These are phyloP conservation scores for Phataginus tricuspis DNA, from an alignment of 2,797 vertebrate genomes.

Conservation along the genomic window DNA sequence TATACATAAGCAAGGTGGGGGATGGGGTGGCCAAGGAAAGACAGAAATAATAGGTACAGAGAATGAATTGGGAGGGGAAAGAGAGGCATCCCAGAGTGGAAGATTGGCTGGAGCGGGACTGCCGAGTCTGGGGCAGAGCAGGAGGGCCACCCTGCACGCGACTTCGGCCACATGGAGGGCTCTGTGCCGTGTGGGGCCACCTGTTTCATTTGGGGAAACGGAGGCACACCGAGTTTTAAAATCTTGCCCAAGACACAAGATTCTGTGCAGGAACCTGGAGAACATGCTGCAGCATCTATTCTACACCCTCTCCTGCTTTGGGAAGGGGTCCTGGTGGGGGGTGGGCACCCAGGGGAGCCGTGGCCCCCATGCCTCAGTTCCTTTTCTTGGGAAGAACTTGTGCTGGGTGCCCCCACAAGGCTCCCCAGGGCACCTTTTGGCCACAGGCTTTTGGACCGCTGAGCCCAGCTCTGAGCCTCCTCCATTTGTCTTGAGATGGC, in stretches of 20 bases:
- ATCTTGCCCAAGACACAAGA: neutral
- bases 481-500: accelerated
- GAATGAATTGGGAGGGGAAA: neutral
- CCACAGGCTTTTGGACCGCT: neutral
- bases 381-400: accelerated
- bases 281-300: accelerated
- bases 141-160: accelerated
- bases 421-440: neutral
- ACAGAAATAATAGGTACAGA: accelerated
- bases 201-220: accelerated
- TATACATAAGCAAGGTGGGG: accelerated
- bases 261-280: neutral
- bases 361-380: neutral
- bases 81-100: no score
- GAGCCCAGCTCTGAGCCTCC: neutral
- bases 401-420: accelerated
- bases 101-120: no score
- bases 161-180: accelerated
- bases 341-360: neutral
- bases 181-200: neutral
- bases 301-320: neutral
- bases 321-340: neutral
- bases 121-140: accelerated
- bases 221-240: neutral
- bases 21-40: neutral